Conservation (phyloP, 2,888 invertebrate species). For the Pachydiplax longipennis region DNA sequence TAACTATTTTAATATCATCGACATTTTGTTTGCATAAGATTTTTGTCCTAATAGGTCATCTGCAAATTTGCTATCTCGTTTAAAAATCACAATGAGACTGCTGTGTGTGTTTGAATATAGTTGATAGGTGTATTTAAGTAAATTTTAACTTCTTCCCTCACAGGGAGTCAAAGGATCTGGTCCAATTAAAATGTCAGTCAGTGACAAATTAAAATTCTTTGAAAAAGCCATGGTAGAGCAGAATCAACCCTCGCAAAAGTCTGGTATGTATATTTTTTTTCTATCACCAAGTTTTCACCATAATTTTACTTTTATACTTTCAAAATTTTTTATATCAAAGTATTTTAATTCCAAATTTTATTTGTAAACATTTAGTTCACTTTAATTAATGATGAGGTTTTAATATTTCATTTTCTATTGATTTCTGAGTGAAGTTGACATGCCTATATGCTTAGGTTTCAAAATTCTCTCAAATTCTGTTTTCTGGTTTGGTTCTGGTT, state of each 20-base stretch:
- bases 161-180: constrained; percentile 55
- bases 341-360: too few species aligned
- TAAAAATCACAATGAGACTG: constrained; percentile 56
- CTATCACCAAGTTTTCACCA: background rate
- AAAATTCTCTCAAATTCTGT: too few species aligned
- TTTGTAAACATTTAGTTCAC: too few species aligned
- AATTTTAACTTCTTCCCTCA: constrained; percentile 47
- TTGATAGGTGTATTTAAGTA: constrained; percentile 47
- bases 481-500: too few species aligned
- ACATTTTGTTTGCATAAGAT: background rate
- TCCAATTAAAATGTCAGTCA: constrained; percentile 85
- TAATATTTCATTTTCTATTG: too few species aligned
- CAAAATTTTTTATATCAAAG: background rate
- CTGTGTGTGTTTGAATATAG: constrained; percentile 53
- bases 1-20: background rate
- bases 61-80: background rate
- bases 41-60: background rate
- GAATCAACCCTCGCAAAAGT: constrained; percentile 82
- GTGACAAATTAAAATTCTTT: constrained; percentile 93
- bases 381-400: too few species aligned
- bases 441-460: too few species aligned
- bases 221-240: constrained; percentile 95
- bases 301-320: background rate
- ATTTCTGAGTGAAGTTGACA: too few species aligned
- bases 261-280: constrained; percentile 66